phyloP scores from a whole-genome alignment of 2,797 vertebrate species.

The Squalus acanthias region DNA sequence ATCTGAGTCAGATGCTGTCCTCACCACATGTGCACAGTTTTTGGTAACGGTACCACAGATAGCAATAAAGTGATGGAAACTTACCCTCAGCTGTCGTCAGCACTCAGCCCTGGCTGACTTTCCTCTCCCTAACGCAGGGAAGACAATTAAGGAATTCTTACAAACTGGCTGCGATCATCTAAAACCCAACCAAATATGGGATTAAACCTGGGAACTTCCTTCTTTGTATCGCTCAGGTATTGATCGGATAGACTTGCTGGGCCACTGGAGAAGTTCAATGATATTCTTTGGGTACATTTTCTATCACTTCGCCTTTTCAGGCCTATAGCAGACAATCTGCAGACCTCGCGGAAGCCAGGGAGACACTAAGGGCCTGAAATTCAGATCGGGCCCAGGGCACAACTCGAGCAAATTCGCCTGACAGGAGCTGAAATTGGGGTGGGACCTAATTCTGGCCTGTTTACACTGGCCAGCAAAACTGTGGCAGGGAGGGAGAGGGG shows the following conservation, averaged over 20 bases:
- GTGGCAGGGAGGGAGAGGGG: too few relatives aligned
- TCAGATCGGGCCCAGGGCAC: background rate
- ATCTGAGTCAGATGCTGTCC: background rate
- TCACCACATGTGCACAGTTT: background rate
- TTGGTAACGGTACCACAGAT: background rate
- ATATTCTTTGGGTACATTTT: background rate
- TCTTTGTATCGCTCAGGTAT: background rate
- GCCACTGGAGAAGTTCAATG: background rate
- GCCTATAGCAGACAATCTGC: background rate
- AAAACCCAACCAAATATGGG: background rate
- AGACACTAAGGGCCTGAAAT: background rate
- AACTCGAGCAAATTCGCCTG: background rate
- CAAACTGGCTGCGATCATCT: background rate
- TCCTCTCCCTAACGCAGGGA: background rate
- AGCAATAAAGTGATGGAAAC: background rate
- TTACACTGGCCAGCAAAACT: background rate
- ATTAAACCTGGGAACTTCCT: background rate
- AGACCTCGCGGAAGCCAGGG: background rate
- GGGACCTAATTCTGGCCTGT: background rate
- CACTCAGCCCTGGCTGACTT: background rate
- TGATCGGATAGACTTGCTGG: background rate
- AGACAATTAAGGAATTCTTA: background rate
- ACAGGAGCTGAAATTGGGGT: background rate
- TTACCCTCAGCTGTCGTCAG: background rate
- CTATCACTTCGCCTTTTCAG: background rate